Percentiles rank a stretch among this genome's conserved stretches.
Conservation (phyloP, 2,888 invertebrate species). For the Netelia fuscicornis region DNA sequence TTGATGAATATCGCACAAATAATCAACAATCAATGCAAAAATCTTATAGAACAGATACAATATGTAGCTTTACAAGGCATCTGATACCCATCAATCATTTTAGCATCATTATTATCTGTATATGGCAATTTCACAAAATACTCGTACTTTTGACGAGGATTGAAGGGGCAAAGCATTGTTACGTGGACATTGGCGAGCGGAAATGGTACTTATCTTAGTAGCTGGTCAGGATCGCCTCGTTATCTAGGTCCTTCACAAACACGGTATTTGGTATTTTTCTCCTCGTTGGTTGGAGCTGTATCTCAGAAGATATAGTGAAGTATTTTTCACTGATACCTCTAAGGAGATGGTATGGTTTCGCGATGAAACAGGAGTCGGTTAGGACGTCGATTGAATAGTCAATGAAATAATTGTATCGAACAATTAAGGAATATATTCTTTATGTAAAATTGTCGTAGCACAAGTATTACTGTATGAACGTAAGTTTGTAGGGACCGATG, state of each 20-base stretch:
- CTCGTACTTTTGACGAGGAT: too few species aligned
- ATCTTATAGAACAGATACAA: too few species aligned
- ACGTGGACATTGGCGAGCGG: too few species aligned
- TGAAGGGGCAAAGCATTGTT: too few species aligned
- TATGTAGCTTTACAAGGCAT: too few species aligned
- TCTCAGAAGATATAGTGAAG: background rate
- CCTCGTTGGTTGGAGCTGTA: background rate
- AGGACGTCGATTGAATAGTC: background rate
- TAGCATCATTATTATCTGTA: too few species aligned
- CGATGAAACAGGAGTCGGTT: slow-evolving; percentile 10
- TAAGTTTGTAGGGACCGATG: background rate
- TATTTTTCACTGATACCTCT: background rate
- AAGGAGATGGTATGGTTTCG: background rate
- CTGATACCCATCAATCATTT: too few species aligned
- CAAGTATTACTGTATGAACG: background rate
- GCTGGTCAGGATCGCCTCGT: background rate
- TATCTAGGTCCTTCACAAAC: background rate
- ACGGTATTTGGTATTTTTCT: background rate
- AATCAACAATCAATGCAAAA: too few species aligned
- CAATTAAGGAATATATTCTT: background rate
- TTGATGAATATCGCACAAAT: too few species aligned
- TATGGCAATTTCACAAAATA: too few species aligned
- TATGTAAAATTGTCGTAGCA: slow-evolving; percentile 4
- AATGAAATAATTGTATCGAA: background rate
- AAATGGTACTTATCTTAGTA: slow-evolving; percentile 3